A percentile compares a stretch with the other conserved stretches of the same genome.
phyloP scores from a whole-genome alignment of 2,888 invertebrate species.

The Girardia tigrina region DNA sequence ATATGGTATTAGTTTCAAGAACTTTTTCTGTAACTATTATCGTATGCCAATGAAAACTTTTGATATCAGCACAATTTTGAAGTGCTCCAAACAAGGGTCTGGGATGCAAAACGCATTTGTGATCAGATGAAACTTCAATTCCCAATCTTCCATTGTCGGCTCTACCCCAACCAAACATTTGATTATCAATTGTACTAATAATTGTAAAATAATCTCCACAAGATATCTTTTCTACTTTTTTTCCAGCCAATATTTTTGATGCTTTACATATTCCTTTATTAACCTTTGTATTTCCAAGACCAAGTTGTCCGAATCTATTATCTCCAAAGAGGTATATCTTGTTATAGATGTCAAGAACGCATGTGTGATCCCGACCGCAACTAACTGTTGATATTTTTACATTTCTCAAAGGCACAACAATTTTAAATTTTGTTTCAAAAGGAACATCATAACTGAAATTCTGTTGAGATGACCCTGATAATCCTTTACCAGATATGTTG shows the following conservation, averaged over 20 bases:
- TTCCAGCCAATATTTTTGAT: constrained; percentile 43
- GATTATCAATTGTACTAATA: constrained; percentile 46
- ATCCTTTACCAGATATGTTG: constrained; percentile 44
- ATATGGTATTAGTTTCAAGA: neutral
- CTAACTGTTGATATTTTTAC: constrained; percentile 42
- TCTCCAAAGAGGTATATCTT: constrained; percentile 46
- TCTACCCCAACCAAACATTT: constrained; percentile 48
- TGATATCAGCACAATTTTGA: constrained; percentile 1
- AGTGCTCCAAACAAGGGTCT: neutral
- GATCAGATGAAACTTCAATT: constrained; percentile 37
- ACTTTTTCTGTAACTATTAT: neutral
- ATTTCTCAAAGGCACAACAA: constrained; percentile 45
- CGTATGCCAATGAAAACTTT: neutral
- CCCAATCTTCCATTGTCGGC: constrained; percentile 48
- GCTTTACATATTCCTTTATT: constrained; percentile 41
- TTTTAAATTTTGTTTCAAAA: constrained; percentile 43
- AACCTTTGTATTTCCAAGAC: constrained; percentile 45
- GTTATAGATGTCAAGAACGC: constrained; percentile 45
- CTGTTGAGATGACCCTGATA: constrained; percentile 37
- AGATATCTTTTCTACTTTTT: constrained; percentile 43
- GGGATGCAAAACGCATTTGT: neutral
- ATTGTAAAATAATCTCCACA: constrained; percentile 50
- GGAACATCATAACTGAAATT: constrained; percentile 44
- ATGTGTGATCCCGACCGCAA: constrained; percentile 46
- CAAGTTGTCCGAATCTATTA: constrained; percentile 48